Conservation (phyloP, 2,797 vertebrate species). For the Gadopsis marmoratus region DNA sequence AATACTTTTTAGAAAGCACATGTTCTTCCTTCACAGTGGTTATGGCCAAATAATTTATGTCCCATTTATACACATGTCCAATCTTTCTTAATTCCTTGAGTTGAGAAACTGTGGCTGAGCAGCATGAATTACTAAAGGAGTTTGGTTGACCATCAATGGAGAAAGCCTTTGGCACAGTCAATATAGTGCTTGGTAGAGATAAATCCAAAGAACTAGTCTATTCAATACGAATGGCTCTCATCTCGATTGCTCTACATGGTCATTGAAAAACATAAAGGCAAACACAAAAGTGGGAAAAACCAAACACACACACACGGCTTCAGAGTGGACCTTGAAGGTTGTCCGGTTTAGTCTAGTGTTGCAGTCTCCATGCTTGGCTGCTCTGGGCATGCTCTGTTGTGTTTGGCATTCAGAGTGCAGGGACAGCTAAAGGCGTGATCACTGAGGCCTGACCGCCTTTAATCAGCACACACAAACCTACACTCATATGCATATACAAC, state of each 20-base stretch:
- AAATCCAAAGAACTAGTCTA: neutral
- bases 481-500: constrained; percentile 63
- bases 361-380: constrained; percentile 74
- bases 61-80: neutral
- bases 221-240: neutral
- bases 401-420: constrained; percentile 82
- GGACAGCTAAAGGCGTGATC: constrained; percentile 79
- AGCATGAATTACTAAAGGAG: neutral
- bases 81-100: neutral
- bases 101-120: neutral
- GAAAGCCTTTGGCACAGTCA: constrained; percentile 6
- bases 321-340: constrained; percentile 54
- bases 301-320: constrained; percentile 49
- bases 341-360: constrained; percentile 55
- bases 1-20: neutral
- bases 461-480: constrained; percentile 74
- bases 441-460: constrained; percentile 81
- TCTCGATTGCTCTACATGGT: constrained; percentile 32
- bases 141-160: neutral
- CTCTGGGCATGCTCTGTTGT: constrained; percentile 80
- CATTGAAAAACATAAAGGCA: constrained; percentile 26
- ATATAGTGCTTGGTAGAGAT: neutral
- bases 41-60: neutral
- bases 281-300: constrained; percentile 40
- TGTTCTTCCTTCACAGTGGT: neutral